Evolutionary conservation across 2,888 invertebrate species (phyloP).

Genomic region (Pachycephus smyrnensis): DNA sequence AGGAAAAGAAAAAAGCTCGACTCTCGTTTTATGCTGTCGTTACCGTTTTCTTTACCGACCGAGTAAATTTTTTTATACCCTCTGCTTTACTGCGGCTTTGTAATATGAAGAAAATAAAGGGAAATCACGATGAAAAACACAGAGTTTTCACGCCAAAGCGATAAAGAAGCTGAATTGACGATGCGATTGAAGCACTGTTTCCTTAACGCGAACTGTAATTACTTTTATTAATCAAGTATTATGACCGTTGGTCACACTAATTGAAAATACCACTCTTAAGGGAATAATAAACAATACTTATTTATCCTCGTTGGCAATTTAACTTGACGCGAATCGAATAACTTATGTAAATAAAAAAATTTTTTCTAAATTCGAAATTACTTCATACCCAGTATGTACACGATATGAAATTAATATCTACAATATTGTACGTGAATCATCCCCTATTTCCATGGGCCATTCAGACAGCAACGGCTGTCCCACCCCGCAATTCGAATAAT

Average conservation of each 20-base stretch:
- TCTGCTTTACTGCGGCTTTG: neutral
- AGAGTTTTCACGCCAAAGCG: neutral
- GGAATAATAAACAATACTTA: neutral
- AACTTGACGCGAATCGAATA: too few species aligned
- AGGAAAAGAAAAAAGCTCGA: neutral
- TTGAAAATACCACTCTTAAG: neutral
- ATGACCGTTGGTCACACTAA: neutral
- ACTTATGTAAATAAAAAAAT: too few species aligned
- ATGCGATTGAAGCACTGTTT: neutral
- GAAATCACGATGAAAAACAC: neutral
- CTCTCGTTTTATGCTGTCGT: neutral
- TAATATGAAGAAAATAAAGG: neutral
- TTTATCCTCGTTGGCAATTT: neutral
- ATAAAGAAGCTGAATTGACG: neutral
- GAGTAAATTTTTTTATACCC: neutral
- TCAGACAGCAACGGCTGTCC: neutral
- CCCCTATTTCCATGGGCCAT: neutral
- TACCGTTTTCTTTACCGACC: neutral
- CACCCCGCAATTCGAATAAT: neutral
- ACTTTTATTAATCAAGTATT: neutral
- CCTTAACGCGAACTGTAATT: neutral
- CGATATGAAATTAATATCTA: neutral
- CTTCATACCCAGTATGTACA: neutral
- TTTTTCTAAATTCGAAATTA: too few species aligned
- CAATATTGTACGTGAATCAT: neutral